These are phyloP conservation scores for Thamnaconus septentrionalis DNA, from an alignment of 2,113 vertebrate genomes.

Conservation along the genomic window DNA sequence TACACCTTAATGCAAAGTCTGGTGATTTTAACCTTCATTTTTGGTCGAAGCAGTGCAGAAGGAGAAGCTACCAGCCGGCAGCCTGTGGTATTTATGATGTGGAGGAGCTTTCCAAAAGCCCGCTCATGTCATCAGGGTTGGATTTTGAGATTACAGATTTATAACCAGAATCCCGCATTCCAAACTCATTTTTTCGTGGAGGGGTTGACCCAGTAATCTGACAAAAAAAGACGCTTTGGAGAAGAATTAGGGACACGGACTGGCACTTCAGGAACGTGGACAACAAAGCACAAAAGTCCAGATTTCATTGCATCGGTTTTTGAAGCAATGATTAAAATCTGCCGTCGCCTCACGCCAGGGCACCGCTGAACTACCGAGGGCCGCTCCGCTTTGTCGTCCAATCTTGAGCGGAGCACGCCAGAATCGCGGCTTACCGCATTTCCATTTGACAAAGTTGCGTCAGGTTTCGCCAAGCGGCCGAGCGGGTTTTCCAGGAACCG, in stretches of 20 bases:
- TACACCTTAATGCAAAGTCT: no score
- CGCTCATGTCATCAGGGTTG: not conserved
- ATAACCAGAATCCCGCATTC: not conserved
- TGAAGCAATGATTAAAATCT: slow-evolving; percentile 1
- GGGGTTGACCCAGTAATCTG: not conserved
- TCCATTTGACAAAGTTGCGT: slow-evolving; percentile 2
- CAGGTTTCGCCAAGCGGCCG: slow-evolving; percentile 29
- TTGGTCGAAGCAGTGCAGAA: no score
- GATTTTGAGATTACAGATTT: slow-evolving; percentile 1
- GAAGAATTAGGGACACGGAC: slow-evolving; percentile 5
- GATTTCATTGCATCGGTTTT: not conserved
- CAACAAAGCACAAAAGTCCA: no score
- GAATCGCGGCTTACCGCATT: not conserved
- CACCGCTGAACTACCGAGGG: not conserved
- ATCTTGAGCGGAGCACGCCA: not conserved
- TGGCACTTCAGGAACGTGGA: not conserved
- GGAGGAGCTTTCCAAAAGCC: not conserved
- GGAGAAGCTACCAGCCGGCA: no score
- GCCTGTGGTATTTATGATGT: not conserved
- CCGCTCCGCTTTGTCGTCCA: not conserved
- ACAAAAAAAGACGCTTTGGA: not conserved
- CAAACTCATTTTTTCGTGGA: not conserved
- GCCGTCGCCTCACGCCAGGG: not conserved
- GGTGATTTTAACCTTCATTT: no score
- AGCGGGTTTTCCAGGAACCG: slow-evolving; percentile 35